Evolutionary conservation across 2,888 invertebrate genomes (phyloP).

Genomic region (Trichacis sp.): DNA sequence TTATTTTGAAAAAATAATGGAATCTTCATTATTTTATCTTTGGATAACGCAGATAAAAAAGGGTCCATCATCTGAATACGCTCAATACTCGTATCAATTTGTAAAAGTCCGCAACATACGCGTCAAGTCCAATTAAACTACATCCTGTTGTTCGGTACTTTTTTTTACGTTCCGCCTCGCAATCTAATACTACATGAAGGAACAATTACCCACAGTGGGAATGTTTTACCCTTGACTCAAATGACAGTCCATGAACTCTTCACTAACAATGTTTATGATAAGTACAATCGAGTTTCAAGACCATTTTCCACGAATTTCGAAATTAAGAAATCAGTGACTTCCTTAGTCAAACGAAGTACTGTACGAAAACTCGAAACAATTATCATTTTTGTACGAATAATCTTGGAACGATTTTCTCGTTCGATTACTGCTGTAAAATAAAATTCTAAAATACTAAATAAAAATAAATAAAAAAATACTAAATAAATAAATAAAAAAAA

Average conservation of each 20-base stretch:
- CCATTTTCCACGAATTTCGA: too few species aligned
- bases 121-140: slow-evolving; percentile 56
- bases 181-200: slow-evolving; percentile 45
- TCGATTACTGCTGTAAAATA: too few species aligned
- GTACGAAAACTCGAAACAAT: too few species aligned
- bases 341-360: too few species aligned
- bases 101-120: slow-evolving; percentile 17
- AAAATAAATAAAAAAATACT: too few species aligned
- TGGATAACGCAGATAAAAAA: background rate
- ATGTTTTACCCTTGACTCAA: slow-evolving; percentile 43
- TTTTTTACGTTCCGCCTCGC: slow-evolving; percentile 48
- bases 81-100: slow-evolving; percentile 14
- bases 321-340: too few species aligned
- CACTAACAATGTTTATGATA: background rate
- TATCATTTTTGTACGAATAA: too few species aligned
- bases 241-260: slow-evolving; percentile 42
- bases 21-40: too few species aligned
- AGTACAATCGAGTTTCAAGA: background rate
- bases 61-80: slow-evolving; percentile 2
- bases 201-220: slow-evolving; percentile 42
- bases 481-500: too few species aligned
- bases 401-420: too few species aligned
- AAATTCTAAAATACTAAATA: too few species aligned
- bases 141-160: slow-evolving; percentile 57
- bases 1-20: slow-evolving; percentile 1